A percentile compares a stretch with the other conserved stretches of the same genome.
Conservation (phyloP, 2,888 invertebrate genomes). For the Macrophya alboannulata region DNA sequence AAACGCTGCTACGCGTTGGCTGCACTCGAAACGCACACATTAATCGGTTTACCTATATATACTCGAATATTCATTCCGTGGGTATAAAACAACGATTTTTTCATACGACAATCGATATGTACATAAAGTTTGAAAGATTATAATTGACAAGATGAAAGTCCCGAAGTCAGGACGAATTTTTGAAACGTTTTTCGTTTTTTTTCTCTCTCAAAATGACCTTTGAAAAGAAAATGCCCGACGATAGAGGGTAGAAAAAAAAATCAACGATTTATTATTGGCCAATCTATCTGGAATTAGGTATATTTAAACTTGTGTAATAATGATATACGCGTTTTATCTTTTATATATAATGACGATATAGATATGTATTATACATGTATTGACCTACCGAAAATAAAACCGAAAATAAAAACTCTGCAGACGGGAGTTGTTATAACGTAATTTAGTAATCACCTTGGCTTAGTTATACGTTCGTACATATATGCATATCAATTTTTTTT, state of each 20-base stretch:
- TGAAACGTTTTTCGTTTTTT: neutral
- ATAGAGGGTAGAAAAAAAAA: neutral
- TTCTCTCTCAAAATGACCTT: too few species aligned
- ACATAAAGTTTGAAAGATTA: too few species aligned
- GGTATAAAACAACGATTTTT: too few species aligned
- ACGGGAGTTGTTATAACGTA: slow-evolving; percentile 4
- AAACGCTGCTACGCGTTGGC: neutral
- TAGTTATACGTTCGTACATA: neutral
- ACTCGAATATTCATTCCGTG: neutral
- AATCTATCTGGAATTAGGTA: too few species aligned
- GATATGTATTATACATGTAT: too few species aligned
- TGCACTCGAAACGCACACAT: neutral
- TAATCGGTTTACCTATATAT: neutral
- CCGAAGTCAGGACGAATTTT: too few species aligned
- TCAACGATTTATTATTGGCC: neutral
- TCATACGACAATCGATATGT: too few species aligned
- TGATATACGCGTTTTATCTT: neutral
- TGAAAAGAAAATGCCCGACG: neutral
- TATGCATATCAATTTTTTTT: neutral
- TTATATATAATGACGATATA: neutral
- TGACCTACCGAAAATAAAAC: neutral
- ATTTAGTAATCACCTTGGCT: slow-evolving; percentile 1
- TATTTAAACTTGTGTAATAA: neutral
- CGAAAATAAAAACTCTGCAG: neutral
- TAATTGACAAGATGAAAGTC: too few species aligned